Evolutionary conservation across 2,113 vertebrate genomes (phyloP), one percentile per base, ranked within the genome.

Genomic region (Otocyon megalotis): DNA sequence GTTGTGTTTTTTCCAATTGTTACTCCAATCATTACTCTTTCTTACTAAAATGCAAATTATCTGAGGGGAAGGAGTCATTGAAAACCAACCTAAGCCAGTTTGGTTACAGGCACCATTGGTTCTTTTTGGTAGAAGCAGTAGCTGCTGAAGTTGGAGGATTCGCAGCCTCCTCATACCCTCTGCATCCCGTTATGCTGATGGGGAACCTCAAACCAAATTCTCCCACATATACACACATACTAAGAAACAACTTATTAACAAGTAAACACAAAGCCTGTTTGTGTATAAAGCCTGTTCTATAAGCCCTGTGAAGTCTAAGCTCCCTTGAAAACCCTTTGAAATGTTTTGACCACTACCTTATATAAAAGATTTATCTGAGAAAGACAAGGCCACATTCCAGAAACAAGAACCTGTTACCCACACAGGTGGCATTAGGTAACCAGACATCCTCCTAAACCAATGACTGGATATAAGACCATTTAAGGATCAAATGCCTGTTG

Each of bases 191-290:
- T 37, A 90, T 28, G 2, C 8, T 26, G 10, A 72, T 67, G 35
- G 81, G 15, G 90, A 82, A 82, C 88, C 82, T 43, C 86, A 88
- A 71, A 63, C 28, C 62, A 80, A 80, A 74, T 85, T 80, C 91
- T 92, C 53, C 53, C 88, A 62, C n/a, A 67, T 24, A 24, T 17
- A 65, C 8, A 79, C 90, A 86, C 62, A 80, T n/a, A 80, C 89
- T 58, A n/a, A 96, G 85, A 79, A 48, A n/a, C 20, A 84, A 50
- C 54, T 63, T 56, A 28, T 9, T 62, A 63, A 58, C 62, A 88
- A 91, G 62, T 17, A 94, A 81, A 71, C 37, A 79, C 63, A 88
- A 89, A 72, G 22, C 11, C 28, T 9, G 85, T 85, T 43, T 43
- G 43, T 43, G 43, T 67, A 50, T 69, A 94, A 94, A 82, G 67